Percentiles rank a stretch among this genome's conserved stretches.
phyloP scores from a whole-genome alignment of 2,113 vertebrate genomes.

The Leucoraja erinaceus region DNA sequence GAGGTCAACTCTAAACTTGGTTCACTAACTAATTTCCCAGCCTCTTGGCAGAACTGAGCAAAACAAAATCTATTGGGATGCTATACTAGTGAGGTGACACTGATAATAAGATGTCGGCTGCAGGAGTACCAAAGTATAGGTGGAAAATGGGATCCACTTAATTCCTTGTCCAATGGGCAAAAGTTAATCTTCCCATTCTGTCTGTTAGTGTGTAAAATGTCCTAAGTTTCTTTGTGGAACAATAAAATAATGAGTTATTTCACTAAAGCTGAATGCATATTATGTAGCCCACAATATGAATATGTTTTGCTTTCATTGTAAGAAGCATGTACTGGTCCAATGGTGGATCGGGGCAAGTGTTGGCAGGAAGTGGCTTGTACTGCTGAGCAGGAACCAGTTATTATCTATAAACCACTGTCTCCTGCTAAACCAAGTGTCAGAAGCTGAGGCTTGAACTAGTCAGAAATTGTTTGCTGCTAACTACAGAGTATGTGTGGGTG shows the following conservation, averaged over 20 bases:
- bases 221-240: background rate
- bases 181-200: background rate
- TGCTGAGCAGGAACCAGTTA: conserved; percentile 50
- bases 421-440: conserved; percentile 42
- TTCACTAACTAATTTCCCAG: background rate
- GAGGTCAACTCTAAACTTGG: background rate
- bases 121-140: background rate
- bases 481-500: conserved; percentile 39
- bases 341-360: conserved; percentile 51
- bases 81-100: background rate
- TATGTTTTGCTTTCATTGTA: conserved; percentile 68
- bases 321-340: conserved; percentile 53
- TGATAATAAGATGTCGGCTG: background rate
- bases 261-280: conserved; percentile 48
- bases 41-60: background rate
- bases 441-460: conserved; percentile 3
- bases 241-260: conserved; percentile 1
- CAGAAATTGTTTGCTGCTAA: conserved; percentile 40
- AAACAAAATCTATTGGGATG: background rate
- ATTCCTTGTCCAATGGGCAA: background rate
- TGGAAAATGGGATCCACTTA: background rate
- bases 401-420: conserved; percentile 54
- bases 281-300: conserved; percentile 56
- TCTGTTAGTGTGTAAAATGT: background rate
- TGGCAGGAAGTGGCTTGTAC: conserved; percentile 46